Evolutionary conservation across 2,113 vertebrate genomes (phyloP), one percentile per base, ranked within the genome.

Genomic region (Bostrychus sinensis): DNA sequence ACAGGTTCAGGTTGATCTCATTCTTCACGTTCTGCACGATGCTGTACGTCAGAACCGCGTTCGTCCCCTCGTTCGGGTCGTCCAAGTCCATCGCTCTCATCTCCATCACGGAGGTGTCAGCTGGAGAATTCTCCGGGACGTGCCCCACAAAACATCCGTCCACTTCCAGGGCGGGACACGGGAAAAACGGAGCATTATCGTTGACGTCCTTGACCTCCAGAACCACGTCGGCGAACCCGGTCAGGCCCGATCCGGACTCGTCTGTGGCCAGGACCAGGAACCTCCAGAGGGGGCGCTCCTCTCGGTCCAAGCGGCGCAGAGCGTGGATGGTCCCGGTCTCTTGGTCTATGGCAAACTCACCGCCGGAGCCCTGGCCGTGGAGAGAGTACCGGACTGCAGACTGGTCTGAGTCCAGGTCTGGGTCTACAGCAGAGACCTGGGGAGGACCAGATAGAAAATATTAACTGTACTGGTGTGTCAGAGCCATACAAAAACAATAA

Each of bases 251-350:
- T 0, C 95, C 95, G 0, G 80, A 91, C 50, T 95, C 94, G 34
- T 96, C 95, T 0, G 94, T 96, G 7, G 94, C 94, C 1, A 96
- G 91, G 9, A 95, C 94, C 0, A 96, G 92, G 39, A 96, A 95
- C 14, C 87, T 90, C 95, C 95, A 96, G 0, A 62, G 70, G 0
- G 92, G 87, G 17, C 85, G 89, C 57, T 93, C 93, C 55, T 96
- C 95, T 0, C 94, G 90, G 84, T 96, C 94, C 14, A 96, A 54
- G 10, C 83, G 90, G 8, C 63, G 89, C 9, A 92, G 92, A 5
- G 89, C 88, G 0, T 89, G 92, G 80, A 96, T 94, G 56, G 88
- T 87, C 0, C 95, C 95, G 0, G 89, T 93, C 42, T 73, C 83
- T 53, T 94, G 92, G 2, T 95, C 69, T 13, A 96, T 94, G 65